Conservation (phyloP, 2,113 vertebrate species). For the Synodontis membranacea region DNA sequence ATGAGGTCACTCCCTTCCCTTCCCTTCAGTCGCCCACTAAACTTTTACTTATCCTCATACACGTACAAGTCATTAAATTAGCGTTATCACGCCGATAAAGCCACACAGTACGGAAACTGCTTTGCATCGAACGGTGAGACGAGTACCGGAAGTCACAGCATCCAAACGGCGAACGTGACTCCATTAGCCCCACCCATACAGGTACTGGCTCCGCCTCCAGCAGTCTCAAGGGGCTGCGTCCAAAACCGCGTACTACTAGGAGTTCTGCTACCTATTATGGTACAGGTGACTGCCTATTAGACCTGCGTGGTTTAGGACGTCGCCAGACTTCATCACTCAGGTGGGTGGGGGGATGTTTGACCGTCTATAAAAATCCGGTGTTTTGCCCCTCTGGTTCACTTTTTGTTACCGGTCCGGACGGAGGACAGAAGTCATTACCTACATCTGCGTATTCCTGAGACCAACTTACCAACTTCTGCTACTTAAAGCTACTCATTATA, state of each 20-base stretch:
- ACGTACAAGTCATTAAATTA: not conserved
- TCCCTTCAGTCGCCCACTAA: not conserved
- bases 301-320: slow-evolving; percentile 24
- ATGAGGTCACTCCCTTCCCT: slow-evolving; percentile 9
- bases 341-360: slow-evolving; percentile 36
- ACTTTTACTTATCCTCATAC: not conserved
- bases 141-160: slow-evolving; percentile 15
- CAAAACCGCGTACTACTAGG: slow-evolving; percentile 50
- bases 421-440: not conserved
- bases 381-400: slow-evolving; percentile 32
- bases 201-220: not conserved
- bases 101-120: not conserved
- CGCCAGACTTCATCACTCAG: slow-evolving; percentile 81
- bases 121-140: slow-evolving; percentile 27
- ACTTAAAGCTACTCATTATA: not conserved
- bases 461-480: not conserved
- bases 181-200: slow-evolving; percentile 6
- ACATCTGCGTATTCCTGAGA: not conserved
- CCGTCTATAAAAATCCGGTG: slow-evolving; percentile 47
- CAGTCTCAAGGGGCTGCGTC: slow-evolving; percentile 17
- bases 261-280: slow-evolving; percentile 27
- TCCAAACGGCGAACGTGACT: not conserved
- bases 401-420: slow-evolving; percentile 22
- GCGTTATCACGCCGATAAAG: slow-evolving; percentile 18
- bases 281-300: not conserved